phyloP scores from a whole-genome alignment of 2,113 vertebrate species.

The Hippocampus abdominalis region DNA sequence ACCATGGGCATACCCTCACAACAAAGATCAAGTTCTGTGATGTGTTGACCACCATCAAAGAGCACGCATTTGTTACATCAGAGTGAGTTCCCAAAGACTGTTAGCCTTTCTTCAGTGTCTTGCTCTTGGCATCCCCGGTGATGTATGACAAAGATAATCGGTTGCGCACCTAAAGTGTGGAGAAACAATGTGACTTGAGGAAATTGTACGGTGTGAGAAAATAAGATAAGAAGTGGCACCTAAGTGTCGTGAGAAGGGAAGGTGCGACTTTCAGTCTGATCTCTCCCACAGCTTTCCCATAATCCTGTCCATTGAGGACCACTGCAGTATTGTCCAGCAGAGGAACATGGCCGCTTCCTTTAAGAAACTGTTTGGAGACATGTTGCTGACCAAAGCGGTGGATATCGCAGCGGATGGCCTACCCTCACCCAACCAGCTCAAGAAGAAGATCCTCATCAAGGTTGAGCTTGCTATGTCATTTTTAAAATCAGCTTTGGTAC shows the following conservation, averaged over 20 bases:
- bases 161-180: neutral
- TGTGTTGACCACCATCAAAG: slow-evolving; percentile 92
- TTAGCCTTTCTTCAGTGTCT: neutral
- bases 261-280: neutral
- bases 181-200: slow-evolving; percentile 10
- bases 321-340: slow-evolving; percentile 98
- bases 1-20: slow-evolving; percentile 96
- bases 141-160: slow-evolving; percentile 3
- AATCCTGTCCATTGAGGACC: slow-evolving; percentile 96
- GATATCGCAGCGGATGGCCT: slow-evolving; percentile 91
- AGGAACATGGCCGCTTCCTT: slow-evolving; percentile 93
- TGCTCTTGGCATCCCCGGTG: neutral
- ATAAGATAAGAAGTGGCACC: neutral
- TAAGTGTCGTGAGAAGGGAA: neutral
- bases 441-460: slow-evolving; percentile 97
- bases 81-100: slow-evolving; percentile 79
- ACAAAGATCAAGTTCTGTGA: slow-evolving; percentile 98
- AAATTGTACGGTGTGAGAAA: neutral
- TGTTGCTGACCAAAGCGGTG: slow-evolving; percentile 91
- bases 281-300: slow-evolving; percentile 79
- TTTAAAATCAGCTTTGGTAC: neutral
- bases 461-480: slow-evolving; percentile 53
- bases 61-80: slow-evolving; percentile 93
- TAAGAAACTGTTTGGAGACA: slow-evolving; percentile 94
- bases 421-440: slow-evolving; percentile 94